phyloP scores from a whole-genome alignment of 2,113 vertebrate species.

The Cephalophus harveyi region DNA sequence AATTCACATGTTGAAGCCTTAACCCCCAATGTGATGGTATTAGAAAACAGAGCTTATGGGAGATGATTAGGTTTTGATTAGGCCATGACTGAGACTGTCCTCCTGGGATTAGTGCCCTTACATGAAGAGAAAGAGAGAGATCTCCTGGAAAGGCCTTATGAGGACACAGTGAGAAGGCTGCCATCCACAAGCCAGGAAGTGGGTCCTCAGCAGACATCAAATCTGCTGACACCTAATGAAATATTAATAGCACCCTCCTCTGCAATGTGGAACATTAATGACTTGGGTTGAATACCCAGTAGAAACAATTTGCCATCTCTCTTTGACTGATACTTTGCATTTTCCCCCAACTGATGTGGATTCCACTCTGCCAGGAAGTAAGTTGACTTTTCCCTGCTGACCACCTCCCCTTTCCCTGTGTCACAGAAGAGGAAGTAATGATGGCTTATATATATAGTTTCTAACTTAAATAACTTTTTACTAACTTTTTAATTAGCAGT shows the following conservation, averaged over 20 bases:
- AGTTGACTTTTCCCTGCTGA: no score
- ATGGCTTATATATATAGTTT: not conserved
- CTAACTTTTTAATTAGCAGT: not conserved
- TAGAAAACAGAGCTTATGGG: not conserved
- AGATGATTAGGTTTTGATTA: not conserved
- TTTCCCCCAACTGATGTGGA: not conserved
- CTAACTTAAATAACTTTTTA: not conserved
- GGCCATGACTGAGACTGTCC: not conserved
- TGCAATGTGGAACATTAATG: not conserved
- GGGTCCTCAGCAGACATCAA: not conserved
- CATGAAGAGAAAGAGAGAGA: not conserved
- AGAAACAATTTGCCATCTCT: not conserved
- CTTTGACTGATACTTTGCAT: not conserved
- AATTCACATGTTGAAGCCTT: not conserved
- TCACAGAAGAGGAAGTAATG: not conserved
- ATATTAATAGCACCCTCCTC: not conserved
- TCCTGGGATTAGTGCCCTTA: not conserved
- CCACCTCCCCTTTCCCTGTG: not conserved
- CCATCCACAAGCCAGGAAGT: not conserved
- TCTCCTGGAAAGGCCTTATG: not conserved
- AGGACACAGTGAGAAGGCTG: not conserved
- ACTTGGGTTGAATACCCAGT: not conserved
- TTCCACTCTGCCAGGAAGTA: not conserved
- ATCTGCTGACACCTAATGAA: not conserved
- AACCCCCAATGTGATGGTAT: fast-evolving